Base-by-base conservation (phyloP, 2,888 invertebrate species). In the Catocala sponsa region DNA sequence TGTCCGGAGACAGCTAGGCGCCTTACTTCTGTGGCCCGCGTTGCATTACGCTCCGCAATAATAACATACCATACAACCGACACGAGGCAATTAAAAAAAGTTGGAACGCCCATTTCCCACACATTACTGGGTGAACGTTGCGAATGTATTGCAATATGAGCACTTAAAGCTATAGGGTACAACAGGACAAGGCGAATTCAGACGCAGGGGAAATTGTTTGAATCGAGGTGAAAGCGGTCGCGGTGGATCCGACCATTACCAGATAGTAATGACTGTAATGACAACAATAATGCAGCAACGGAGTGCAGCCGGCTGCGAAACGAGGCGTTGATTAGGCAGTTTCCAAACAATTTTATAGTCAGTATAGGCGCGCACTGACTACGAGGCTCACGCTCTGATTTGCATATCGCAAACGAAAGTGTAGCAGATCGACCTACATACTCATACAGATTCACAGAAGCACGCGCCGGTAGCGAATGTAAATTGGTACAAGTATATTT, bases 1-100 rank as follows among this genome's bases (percentile, higher is more conserved):
- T 91, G 90, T 81, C 81, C 88, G 83, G 88, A 92, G 91, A 92
- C 92, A 92, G 92, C 92, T 92, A 92, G 88, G 74, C 90, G 92
- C 87, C 91, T 92, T 91, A 92, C 92, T 92, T 92, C 83, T 90
- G 83, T 80, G 82, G 83, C 84, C 84, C 84, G 83, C 74, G 83
- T 85, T 85, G 89, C 86, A 88, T 86, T 87, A 86, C 88, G 81
- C 87, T 81, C 86, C 89, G 89, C 88, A 90, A 89, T 91, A 90
- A 91, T 89, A 89, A 87, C 85, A 88, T 82, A 87, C 83, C 83
- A 76, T 76, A 85, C 83, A 76, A 80, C 85, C 58, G 52, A 88
- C 86, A 81, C 83, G 81, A 83, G 82, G 85, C 85, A 90, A 91
- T 91, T 90, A 90, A 90, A 90, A 74, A 91, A 86, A 87, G 78